phyloP scores from a whole-genome alignment of 35 echinoderm and acorn worm species.

The Strongylocentrotus purpuratus region DNA sequence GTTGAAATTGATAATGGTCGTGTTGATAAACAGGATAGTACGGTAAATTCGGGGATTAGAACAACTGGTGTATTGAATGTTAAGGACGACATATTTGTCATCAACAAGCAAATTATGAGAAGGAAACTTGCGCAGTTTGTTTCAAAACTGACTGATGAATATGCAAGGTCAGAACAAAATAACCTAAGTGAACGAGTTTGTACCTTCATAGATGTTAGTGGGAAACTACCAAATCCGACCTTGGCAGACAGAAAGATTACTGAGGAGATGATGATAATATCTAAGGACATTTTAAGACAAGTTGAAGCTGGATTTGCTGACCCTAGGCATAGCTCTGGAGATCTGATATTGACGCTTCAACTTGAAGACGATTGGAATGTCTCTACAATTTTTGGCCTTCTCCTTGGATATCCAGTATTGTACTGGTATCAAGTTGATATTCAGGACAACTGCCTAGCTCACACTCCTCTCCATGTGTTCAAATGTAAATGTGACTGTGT shows the following conservation, averaged over 20 bases:
- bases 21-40: not conserved
- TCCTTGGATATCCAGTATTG: slow-evolving; percentile 74
- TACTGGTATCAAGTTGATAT: slow-evolving; percentile 69
- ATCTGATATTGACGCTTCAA: not conserved
- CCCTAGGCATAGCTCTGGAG: not conserved
- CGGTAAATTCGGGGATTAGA: not conserved
- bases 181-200: not conserved
- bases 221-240: not conserved
- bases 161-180: not conserved
- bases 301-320: slow-evolving; percentile 19
- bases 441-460: slow-evolving; percentile 61
- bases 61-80: not conserved
- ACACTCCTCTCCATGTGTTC: slow-evolving; percentile 65
- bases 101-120: not conserved
- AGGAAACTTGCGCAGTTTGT: not conserved
- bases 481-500: slow-evolving; percentile 41
- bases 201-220: not conserved
- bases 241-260: not conserved
- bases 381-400: slow-evolving; percentile 71
- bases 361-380: slow-evolving; percentile 56
- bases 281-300: not conserved
- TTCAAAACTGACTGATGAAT: not conserved
- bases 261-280: not conserved
- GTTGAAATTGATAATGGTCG: not conserved
- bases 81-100: not conserved